Evolutionary conservation across 1,140 invertebrate genomes (phyloP).

Genomic region (Bombus difficillimus): DNA sequence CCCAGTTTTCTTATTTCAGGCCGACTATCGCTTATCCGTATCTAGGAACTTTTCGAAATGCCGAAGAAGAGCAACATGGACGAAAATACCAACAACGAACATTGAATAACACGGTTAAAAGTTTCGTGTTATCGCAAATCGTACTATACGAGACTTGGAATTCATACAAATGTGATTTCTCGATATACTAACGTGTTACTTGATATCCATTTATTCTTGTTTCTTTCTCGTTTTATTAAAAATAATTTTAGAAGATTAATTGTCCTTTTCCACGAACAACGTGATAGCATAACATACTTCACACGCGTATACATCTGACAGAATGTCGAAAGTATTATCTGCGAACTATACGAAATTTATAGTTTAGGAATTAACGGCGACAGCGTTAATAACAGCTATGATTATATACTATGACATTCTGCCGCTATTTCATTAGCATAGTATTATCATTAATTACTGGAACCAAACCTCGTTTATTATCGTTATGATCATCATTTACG

Average conservation of each 20-base stretch:
- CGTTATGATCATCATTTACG: not conserved
- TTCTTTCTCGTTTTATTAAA: not conserved
- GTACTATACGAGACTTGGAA: not conserved
- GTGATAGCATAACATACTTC: no score
- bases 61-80: no score
- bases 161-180: not conserved
- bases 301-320: not conserved
- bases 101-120: no score
- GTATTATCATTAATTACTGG: not conserved
- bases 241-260: not conserved
- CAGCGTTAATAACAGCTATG: not conserved
- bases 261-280: not conserved
- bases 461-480: not conserved
- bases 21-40: not conserved
- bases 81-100: no score
- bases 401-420: not conserved
- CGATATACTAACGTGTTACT: no score
- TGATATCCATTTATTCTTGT: not conserved
- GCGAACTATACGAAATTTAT: not conserved
- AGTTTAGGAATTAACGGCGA: not conserved
- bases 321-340: not conserved
- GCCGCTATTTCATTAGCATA: slow-evolving; percentile 1
- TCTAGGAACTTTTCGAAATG: no score
- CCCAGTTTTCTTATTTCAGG: not conserved
- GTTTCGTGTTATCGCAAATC: not conserved